Conservation (phyloP, 2,797 vertebrate genomes). For the Petrocephalus schoutedeni region DNA sequence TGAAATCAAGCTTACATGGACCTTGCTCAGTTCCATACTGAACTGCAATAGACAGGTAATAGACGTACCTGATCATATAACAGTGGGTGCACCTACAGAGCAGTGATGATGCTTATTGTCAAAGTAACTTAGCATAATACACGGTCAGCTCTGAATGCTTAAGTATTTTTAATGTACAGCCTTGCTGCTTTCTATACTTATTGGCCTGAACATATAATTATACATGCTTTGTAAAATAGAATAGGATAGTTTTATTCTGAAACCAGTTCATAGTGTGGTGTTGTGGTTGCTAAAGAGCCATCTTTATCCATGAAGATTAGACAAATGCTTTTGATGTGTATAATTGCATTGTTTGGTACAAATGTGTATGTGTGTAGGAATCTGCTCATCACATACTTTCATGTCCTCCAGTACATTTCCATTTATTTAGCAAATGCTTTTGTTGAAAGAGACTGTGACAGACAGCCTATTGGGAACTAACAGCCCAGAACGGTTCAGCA, state of each 20-base stretch:
- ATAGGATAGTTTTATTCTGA: neutral
- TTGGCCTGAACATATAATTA: neutral
- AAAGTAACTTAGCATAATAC: neutral
- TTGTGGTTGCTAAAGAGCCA: neutral
- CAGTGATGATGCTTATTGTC: neutral
- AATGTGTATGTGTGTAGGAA: neutral
- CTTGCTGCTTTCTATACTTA: neutral
- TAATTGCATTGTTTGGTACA: slow-evolving; percentile 2
- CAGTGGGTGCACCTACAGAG: neutral
- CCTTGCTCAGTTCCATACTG: neutral
- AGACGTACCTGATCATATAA: neutral
- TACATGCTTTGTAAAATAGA: neutral
- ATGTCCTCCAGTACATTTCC: neutral
- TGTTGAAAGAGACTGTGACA: neutral
- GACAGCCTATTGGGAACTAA: neutral
- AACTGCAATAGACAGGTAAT: neutral
- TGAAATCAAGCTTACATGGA: neutral
- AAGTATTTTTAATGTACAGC: neutral
- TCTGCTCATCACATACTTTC: neutral
- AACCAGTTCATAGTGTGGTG: neutral
- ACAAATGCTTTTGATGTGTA: neutral
- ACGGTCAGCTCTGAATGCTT: neutral
- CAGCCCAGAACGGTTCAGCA: neutral
- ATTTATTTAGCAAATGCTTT: neutral
- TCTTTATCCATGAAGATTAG: neutral